Evolutionary conservation across 2,888 invertebrate genomes (phyloP), one percentile per base, ranked within the genome.

Genomic region (Thecocarcelia acutangulata): DNA sequence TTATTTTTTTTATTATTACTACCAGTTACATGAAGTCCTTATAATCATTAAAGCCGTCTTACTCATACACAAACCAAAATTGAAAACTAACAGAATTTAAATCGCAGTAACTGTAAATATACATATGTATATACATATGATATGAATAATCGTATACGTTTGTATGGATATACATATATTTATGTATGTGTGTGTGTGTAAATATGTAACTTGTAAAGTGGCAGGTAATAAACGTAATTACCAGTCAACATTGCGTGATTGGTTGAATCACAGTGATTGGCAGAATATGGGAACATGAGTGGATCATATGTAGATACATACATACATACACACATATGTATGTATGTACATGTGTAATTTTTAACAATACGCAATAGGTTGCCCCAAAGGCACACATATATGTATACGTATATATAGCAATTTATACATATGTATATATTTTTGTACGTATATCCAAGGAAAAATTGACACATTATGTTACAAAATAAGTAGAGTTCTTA

Each of bases 221-320:
- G 87, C 88, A 87, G 88, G 87, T 86, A 87, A 86, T 87, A 86
- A 85, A 87, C 85, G 87, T 87, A 89, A 90, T 90, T 90, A 89
- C 87, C 87, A 82, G 88, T 88, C 89, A 90, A 90, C 89, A 90
- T 90, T 90, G 90, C 90, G 90, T 90, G 90, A 90, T 90, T 90
- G 90, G 90, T 89, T 90, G 90, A 89, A 90, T 89, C 89, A 89
- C 87, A 85, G 83, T 79, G 85, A 74, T 69, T 85, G 64, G 13
- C 21, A 42, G 58, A 59, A 52, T 83, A 80, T 83, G 85, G 83
- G 84, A 84, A 72, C 52, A 80, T 79, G 37, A 48, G n/a, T 72
- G 50, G 84, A 85, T 52, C 52, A 54, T 37, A 58, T 21, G 24
- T 50, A 37, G 9, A 28, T 37, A 37, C 11, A 17, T 50, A n/a